Evolutionary conservation across 2,888 invertebrate species (phyloP).

Genomic region (Limulus polyphemus): DNA sequence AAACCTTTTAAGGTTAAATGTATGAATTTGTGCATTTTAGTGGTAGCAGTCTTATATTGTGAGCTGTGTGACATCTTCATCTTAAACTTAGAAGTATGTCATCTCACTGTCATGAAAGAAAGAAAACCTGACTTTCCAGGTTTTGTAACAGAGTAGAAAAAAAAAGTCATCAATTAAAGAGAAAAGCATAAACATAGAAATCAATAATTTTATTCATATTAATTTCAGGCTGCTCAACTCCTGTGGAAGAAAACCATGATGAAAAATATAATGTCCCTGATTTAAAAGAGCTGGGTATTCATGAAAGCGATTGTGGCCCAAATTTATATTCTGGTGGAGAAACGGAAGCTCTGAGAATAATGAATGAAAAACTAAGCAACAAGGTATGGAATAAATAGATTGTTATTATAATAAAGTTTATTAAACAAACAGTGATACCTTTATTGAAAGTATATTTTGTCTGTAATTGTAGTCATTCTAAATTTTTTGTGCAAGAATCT

Average conservation of each 20-base stretch:
- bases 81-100: slow-evolving; percentile 39
- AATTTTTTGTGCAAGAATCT: too few species aligned
- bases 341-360: slow-evolving; percentile 52
- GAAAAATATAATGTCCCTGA: slow-evolving; percentile 70
- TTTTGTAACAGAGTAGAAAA: too few species aligned
- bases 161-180: slow-evolving; percentile 25
- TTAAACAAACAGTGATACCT: too few species aligned
- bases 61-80: too few species aligned
- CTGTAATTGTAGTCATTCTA: too few species aligned
- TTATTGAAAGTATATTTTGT: not conserved
- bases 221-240: slow-evolving; percentile 53
- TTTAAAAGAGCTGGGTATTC: slow-evolving; percentile 72
- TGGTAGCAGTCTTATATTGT: too few species aligned
- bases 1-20: too few species aligned
- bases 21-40: too few species aligned
- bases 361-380: slow-evolving; percentile 46
- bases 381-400: slow-evolving; percentile 28
- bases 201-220: not conserved
- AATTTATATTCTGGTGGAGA: slow-evolving; percentile 70
- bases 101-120: too few species aligned
- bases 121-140: too few species aligned
- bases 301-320: slow-evolving; percentile 55
- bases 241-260: slow-evolving; percentile 59
- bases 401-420: too few species aligned
- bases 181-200: too few species aligned